Percentiles rank a stretch among this genome's conserved stretches.
Conservation (phyloP, 2,113 vertebrate genomes). For the Aphelocoma coerulescens region DNA sequence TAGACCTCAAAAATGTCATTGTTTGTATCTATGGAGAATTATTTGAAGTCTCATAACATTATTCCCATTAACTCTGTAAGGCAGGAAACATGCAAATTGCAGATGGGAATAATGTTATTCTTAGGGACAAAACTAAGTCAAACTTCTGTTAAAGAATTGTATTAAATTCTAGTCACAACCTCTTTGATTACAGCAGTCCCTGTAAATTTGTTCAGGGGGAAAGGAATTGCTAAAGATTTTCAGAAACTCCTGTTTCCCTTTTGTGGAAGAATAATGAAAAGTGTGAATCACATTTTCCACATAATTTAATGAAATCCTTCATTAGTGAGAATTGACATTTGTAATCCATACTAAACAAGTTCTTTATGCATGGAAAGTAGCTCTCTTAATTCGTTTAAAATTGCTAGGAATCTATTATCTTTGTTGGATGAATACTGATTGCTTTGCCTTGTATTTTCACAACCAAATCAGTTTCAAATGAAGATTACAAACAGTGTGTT, state of each 20-base stretch:
- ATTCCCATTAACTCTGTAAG: not conserved
- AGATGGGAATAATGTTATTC: not conserved
- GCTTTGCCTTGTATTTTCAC: not conserved
- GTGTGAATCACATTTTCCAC: not conserved
- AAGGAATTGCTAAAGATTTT: not conserved
- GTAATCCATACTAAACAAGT: not conserved
- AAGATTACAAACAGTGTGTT: not conserved
- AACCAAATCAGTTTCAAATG: not conserved
- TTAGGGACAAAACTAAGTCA: not conserved
- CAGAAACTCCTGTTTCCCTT: slow-evolving; percentile 7
- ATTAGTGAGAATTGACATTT: slow-evolving; percentile 8
- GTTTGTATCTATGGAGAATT: not conserved
- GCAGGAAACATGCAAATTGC: not conserved
- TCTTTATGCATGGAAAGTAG: not conserved
- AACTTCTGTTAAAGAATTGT: not conserved
- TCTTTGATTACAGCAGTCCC: not conserved
- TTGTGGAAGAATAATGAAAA: slow-evolving; percentile 29
- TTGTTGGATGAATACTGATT: not conserved
- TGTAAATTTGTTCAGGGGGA: slow-evolving; percentile 5
- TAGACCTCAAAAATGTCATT: not conserved
- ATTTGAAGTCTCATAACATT: not conserved
- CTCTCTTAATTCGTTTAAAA: slow-evolving; percentile 20
- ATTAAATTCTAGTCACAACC: slow-evolving; percentile 8
- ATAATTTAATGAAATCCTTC: slow-evolving; percentile 37
- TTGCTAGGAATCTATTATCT: not conserved